phyloP scores from a whole-genome alignment of 2,888 invertebrate species.

The Dermolepida albohirtum region DNA sequence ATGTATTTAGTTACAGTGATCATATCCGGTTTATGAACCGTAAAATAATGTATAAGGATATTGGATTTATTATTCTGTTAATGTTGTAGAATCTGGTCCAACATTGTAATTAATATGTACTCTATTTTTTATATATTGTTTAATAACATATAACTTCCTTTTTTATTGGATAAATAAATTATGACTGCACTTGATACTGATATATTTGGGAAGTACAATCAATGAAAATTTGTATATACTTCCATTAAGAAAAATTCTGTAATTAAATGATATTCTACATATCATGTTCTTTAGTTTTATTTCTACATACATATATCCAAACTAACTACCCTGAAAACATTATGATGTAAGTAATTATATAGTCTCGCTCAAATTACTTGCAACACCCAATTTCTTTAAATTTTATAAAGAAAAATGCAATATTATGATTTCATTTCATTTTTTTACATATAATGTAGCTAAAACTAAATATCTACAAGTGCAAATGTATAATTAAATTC shows the following conservation, averaged over 20 bases:
- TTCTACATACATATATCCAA: slow-evolving; percentile 11
- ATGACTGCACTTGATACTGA: slow-evolving; percentile 33
- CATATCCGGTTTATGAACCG: not conserved
- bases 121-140: slow-evolving; percentile 33
- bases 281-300: slow-evolving; percentile 40
- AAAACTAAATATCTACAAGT: too few relatives aligned
- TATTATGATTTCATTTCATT: too few relatives aligned
- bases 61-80: slow-evolving; percentile 12
- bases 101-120: slow-evolving; percentile 23
- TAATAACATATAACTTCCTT: not conserved
- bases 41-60: not conserved
- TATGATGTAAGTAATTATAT: too few relatives aligned
- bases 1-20: slow-evolving; percentile 21
- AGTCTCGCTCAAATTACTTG: too few relatives aligned
- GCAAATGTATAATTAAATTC: too few relatives aligned
- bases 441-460: too few relatives aligned
- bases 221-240: slow-evolving; percentile 39
- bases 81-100: slow-evolving; percentile 27
- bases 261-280: slow-evolving; percentile 45
- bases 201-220: slow-evolving; percentile 39
- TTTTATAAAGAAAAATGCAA: too few relatives aligned
- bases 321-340: too few relatives aligned
- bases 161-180: slow-evolving; percentile 26
- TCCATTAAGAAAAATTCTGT: slow-evolving; percentile 38
- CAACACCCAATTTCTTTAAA: too few relatives aligned